These are phyloP conservation scores for Monoplex corrugatus DNA, from an alignment of 2,888 invertebrate genomes.

Conservation along the genomic window DNA sequence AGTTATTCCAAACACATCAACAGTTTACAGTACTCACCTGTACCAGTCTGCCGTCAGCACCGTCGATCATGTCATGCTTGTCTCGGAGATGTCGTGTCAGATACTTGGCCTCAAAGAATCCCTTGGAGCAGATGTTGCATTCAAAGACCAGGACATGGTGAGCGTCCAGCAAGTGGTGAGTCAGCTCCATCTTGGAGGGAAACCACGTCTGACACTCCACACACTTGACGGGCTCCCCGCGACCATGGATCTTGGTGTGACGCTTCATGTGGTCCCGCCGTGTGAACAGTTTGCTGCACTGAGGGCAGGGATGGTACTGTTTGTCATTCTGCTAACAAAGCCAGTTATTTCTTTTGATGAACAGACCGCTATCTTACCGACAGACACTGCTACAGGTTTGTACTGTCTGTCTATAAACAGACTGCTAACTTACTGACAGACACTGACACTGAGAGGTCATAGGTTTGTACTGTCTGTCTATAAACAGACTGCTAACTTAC, in stretches of 20 bases:
- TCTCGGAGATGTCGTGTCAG: constrained; percentile 24
- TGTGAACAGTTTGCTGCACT: constrained; percentile 36
- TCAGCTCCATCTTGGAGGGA: constrained; percentile 28
- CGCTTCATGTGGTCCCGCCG: constrained; percentile 43
- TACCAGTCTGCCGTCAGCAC: not conserved
- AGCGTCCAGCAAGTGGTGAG: constrained; percentile 28
- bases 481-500: too few species aligned
- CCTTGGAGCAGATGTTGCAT: constrained; percentile 15
- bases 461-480: too few species aligned
- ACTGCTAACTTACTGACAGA: too few species aligned
- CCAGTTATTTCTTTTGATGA: not conserved
- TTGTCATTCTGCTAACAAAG: not conserved
- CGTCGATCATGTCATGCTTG: constrained; percentile 18
- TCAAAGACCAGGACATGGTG: constrained; percentile 30
- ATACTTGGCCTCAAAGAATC: constrained; percentile 31
- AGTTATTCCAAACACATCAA: too few species aligned
- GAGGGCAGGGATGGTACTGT: constrained; percentile 30
- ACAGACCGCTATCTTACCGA: too few species aligned
- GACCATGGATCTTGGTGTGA: constrained; percentile 18
- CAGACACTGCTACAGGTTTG: not conserved
- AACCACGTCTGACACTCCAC: constrained; percentile 33
- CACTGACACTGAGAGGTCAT: too few species aligned
- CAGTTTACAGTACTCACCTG: not conserved
- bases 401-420: not conserved
- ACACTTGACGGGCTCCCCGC: constrained; percentile 27